phyloP scores from a whole-genome alignment of 2,797 vertebrate genomes.

The Petrocephalus sullivani region DNA sequence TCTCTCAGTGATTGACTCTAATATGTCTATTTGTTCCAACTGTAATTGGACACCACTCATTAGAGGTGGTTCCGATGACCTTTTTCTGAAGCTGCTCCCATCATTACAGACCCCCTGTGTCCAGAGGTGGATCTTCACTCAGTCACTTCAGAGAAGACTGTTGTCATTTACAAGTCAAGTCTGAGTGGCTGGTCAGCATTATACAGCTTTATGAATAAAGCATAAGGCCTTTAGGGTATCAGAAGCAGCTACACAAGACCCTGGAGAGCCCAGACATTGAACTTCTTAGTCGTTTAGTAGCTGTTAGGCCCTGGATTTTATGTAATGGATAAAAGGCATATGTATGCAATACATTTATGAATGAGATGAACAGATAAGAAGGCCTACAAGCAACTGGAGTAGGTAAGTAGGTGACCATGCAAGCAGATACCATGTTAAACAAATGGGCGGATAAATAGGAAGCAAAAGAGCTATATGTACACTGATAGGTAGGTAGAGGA shows the following conservation, averaged over 20 bases:
- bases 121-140: not conserved
- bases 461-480: not conserved
- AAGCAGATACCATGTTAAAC: not conserved
- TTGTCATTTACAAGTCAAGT: not conserved
- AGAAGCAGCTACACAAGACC: slow-evolving; percentile 9
- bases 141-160: not conserved
- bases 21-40: not conserved
- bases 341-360: not conserved
- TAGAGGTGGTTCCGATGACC: slow-evolving; percentile 1
- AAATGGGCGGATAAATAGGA: not conserved
- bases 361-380: not conserved
- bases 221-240: slow-evolving; percentile 12
- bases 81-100: slow-evolving; percentile 1
- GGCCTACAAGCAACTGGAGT: not conserved
- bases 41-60: slow-evolving; percentile 3
- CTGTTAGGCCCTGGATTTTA: not conserved
- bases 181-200: slow-evolving; percentile 4
- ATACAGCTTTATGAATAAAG: slow-evolving; percentile 13
- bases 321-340: not conserved
- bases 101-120: not conserved
- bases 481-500: not conserved
- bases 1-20: not conserved
- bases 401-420: not conserved
- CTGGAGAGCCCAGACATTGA: not conserved
- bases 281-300: slow-evolving; percentile 2